phyloP scores from a whole-genome alignment of 2,797 vertebrate species.

The Petrocephalus schoutedeni region DNA sequence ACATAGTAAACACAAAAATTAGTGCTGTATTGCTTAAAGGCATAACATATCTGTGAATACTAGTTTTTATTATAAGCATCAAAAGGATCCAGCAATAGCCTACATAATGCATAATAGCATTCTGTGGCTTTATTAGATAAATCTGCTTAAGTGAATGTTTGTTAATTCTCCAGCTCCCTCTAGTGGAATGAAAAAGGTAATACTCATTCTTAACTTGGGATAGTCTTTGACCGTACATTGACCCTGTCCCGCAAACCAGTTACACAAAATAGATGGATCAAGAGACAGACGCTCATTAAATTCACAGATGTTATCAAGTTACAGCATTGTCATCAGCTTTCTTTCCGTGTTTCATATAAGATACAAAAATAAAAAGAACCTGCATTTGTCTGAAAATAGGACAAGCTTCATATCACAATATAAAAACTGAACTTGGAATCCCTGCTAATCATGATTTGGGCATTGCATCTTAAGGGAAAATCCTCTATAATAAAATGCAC shows the following conservation, averaged over 20 bases:
- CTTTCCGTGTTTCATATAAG: not conserved
- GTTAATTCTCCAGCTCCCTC: not conserved
- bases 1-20: not conserved
- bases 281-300: not conserved
- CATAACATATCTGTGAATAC: not conserved
- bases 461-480: not conserved
- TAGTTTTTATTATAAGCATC: not conserved
- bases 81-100: not conserved
- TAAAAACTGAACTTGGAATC: not conserved
- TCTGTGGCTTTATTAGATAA: not conserved
- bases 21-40: not conserved
- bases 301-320: not conserved
- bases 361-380: not conserved
- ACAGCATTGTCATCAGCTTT: not conserved
- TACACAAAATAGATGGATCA: not conserved
- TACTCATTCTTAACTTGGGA: not conserved
- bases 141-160: not conserved
- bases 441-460: not conserved
- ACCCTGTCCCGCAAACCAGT: not conserved
- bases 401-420: not conserved
- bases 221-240: not conserved
- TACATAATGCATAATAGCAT: not conserved
- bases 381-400: not conserved
- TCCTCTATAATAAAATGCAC: not conserved
- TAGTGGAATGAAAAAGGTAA: not conserved